Evolutionary conservation across 2,797 vertebrate genomes (phyloP).

Genomic region (Hybognathus amarus): DNA sequence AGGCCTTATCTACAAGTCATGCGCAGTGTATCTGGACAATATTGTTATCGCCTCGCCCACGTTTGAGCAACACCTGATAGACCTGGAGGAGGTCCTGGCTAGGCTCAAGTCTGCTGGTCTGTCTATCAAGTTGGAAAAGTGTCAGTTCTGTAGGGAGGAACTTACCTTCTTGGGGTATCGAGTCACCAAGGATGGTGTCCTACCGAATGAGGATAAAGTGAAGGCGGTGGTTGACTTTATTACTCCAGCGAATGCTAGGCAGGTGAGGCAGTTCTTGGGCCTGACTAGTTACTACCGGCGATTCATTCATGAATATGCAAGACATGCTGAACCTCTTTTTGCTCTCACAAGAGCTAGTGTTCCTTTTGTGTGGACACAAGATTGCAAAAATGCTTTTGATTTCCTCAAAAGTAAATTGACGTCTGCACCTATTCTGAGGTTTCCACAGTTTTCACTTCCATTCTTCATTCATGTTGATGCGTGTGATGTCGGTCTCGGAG

Average conservation of each 20-base stretch:
- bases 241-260: not conserved
- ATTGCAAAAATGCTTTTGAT: not conserved
- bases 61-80: too few species aligned
- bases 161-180: conserved; percentile 39
- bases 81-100: too few species aligned
- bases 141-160: conserved; percentile 48
- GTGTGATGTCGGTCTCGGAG: too few species aligned
- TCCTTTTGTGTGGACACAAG: conserved; percentile 11
- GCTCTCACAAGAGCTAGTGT: not conserved
- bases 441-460: too few species aligned
- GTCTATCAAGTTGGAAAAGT: conserved; percentile 31
- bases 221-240: conserved; percentile 31
- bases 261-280: conserved; percentile 15
- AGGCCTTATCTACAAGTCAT: not conserved
- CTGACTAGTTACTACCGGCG: conserved; percentile 7
- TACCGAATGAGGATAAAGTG: conserved; percentile 12
- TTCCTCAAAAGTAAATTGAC: not conserved
- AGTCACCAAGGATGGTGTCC: conserved; percentile 21
- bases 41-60: conserved; percentile 27
- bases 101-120: not conserved
- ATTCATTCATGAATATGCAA: conserved; percentile 18
- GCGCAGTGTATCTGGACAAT: not conserved
- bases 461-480: too few species aligned
- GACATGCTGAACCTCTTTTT: conserved; percentile 34
- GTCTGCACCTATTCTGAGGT: not conserved